Evolutionary conservation across 2,888 invertebrate genomes (phyloP), one percentile per base, ranked within the genome.

Genomic region (Oligia latruncula): DNA sequence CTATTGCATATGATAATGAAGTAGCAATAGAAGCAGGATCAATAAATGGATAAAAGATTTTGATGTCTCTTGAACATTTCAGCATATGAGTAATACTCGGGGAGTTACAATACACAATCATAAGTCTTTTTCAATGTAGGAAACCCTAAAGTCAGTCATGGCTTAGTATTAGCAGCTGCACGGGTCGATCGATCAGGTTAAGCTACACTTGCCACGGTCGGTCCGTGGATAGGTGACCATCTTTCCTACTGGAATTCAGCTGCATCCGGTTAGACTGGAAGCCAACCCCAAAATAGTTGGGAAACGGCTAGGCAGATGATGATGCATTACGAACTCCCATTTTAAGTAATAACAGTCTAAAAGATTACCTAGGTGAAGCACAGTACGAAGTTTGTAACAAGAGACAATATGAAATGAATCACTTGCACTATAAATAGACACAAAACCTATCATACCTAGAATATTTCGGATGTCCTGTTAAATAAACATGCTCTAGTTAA

Each of bases 1-100:
- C 11, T 35, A 58, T 80, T 58, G 2, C 58, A 60, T 17, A 46
- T 17, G 46, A 79, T 80, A 29, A 72, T 73, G 64, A 65, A 80
- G 58, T 40, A 58, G 8, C 17, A 75, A 35, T 74, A 62, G 23
- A 62, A 8, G 13, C 20, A 67, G 13, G 11, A 66, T 20, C n/a
- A 67, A 35, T 15, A 35, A 40, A 40, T 40, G 55, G 8, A 23
- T 20, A 35, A 46, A 55, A 62, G 9, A 55, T 68, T 0, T 17
- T 20, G 43, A 35, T 13, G 6, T n/a, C n/a, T 8, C 23, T 17
- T 13, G 13, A 55, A 13, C 13, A 67, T 1, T 20, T 46, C 6
- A 5, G n/a, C 5, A 8, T 0, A 13, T 40, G 46, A 46, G 15
- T 64, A 35, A 46, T 40, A 64, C 17, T 20, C 4, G 23, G 20